Evolutionary conservation across 2,797 vertebrate species (phyloP), one percentile per base, ranked within the genome.

Genomic region (Helicolenus hilgendorfi): DNA sequence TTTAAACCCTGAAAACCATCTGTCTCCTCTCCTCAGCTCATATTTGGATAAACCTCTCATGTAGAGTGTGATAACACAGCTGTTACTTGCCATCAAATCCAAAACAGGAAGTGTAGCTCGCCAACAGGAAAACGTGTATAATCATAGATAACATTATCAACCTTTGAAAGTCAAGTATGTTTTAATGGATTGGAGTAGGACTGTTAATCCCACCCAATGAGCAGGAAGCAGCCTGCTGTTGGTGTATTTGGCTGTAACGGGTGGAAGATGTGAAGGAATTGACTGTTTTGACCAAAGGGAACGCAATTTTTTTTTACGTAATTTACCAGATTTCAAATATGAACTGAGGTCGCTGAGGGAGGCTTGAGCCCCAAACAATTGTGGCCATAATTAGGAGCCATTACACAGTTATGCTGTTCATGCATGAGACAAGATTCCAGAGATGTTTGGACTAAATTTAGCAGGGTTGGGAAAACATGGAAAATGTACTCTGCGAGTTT

Each of bases 121-220:
- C 87, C 87, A 85, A 75, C 36, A 89, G 88, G 92, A 94, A 94
- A 91, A 38, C 77, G 38, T 96, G 93, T 64, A 77, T 45, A 86
- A 62, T 79, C 22, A 38, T 13, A 95, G 94, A 97, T 97, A 97
- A 91, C 64, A 11, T 26, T 76, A 71, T 87, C 68, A 82, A 35
- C 26, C 41, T 41, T 76, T 58, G 13, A 76, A 74, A 79, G 71
- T 79, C 11, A 65, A 85, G 36, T 70, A 64, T 67, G 26, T 91
- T 87, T 81, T 22, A 63, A 64, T 81, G 27, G 65, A 63, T 41
- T 67, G 1, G 5, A 63, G 55, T 2, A 24, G 15, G 27, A 71
- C 2, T 14, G 0, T 59, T 53, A 38, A 82, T 56, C 68, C 63
- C 22, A 11, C 24, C 31, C 67, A n/a, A 0, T 62, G 38, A 64